Percentiles rank a stretch among this genome's conserved stretches.
Conservation (phyloP, 2,113 vertebrate species). For the Poeciliopsis occidentalis region DNA sequence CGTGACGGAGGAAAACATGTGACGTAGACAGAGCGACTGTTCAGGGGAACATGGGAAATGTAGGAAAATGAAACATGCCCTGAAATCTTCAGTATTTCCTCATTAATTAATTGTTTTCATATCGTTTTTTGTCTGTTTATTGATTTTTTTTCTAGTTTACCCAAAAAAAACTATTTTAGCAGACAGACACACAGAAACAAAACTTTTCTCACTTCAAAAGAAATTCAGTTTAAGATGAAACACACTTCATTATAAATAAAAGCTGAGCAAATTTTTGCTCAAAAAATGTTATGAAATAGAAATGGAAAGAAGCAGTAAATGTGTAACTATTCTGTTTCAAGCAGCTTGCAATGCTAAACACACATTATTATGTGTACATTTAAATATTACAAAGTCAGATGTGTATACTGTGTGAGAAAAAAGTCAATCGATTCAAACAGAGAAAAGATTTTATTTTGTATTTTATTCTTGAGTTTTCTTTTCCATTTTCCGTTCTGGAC, state of each 20-base stretch:
- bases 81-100: background rate
- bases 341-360: background rate
- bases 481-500: constrained; percentile 2
- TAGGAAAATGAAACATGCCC: constrained; percentile 5
- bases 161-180: no score
- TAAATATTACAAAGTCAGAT: no score
- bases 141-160: no score
- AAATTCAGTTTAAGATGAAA: no score
- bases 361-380: background rate
- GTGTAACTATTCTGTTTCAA: background rate
- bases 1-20: constrained; percentile 49
- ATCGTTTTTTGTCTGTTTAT: no score
- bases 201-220: no score
- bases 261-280: no score
- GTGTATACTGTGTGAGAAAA: background rate
- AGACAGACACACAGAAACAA: no score
- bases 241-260: no score
- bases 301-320: no score
- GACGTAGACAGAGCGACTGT: constrained; percentile 27
- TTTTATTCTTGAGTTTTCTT: background rate
- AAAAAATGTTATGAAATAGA: no score
- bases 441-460: background rate
- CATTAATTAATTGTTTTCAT: no score
- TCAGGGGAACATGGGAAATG: constrained; percentile 63
- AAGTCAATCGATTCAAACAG: background rate